phyloP scores from a whole-genome alignment of 2,888 invertebrate species.

The Endotricha flammealis region DNA sequence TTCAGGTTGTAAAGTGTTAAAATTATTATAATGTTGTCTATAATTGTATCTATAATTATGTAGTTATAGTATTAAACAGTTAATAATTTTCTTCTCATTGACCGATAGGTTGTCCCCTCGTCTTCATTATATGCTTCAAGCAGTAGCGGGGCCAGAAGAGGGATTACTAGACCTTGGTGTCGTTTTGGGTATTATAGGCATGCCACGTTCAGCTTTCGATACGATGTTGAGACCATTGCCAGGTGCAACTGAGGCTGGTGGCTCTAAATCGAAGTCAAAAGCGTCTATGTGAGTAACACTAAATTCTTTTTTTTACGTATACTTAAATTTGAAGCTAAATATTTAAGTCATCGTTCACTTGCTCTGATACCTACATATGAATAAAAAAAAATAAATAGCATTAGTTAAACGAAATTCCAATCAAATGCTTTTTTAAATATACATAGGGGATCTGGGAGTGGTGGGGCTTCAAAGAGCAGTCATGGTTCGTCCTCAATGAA shows the following conservation, averaged over 20 bases:
- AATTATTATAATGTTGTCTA: too few relatives aligned
- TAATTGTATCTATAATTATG: too few relatives aligned
- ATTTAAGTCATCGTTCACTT: too few relatives aligned
- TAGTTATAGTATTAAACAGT: too few relatives aligned
- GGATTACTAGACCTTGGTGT: conserved; percentile 54
- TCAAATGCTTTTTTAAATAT: too few relatives aligned
- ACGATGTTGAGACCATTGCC: conserved; percentile 69
- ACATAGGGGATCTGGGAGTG: too few relatives aligned
- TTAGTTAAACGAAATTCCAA: too few relatives aligned
- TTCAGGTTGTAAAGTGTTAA: too few relatives aligned
- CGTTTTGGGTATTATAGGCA: conserved; percentile 79
- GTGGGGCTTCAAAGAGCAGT: conserved; percentile 36
- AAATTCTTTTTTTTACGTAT: background rate
- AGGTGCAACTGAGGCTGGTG: conserved; percentile 20
- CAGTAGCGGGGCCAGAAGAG: conserved; percentile 78
- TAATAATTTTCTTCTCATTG: background rate
- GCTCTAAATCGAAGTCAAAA: too few relatives aligned
- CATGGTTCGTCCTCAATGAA: conserved; percentile 32
- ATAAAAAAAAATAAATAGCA: too few relatives aligned
- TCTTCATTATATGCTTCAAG: conserved; percentile 69
- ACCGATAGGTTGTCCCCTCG: conserved; percentile 46
- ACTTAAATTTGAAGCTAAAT: too few relatives aligned
- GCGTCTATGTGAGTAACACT: conserved; percentile 40
- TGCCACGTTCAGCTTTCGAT: conserved; percentile 74
- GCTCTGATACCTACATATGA: too few relatives aligned